Conservation (phyloP, 1,140 invertebrate genomes). For the Drosophila simulans region DNA sequence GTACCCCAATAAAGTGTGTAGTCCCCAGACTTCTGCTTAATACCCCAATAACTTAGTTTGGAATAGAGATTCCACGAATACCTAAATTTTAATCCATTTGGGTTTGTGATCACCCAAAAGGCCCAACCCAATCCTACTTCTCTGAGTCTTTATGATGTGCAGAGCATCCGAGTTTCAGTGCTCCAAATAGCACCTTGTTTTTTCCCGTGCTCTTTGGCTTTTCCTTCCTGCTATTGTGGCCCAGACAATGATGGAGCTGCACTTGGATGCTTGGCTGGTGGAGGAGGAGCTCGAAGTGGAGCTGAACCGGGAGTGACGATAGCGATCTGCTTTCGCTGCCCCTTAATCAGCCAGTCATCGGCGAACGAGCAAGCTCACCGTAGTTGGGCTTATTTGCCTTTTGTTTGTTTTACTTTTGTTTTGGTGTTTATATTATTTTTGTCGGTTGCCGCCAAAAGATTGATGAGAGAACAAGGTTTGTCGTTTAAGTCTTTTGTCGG, state of each 20-base stretch:
- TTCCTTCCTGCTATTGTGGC: slow-evolving; percentile 70
- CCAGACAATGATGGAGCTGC: slow-evolving; percentile 52
- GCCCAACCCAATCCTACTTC: neutral
- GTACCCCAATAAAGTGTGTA: neutral
- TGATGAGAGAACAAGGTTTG: slow-evolving; percentile 64
- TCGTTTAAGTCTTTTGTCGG: slow-evolving; percentile 52
- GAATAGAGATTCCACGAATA: slow-evolving; percentile 1
- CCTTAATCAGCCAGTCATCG: slow-evolving; percentile 41
- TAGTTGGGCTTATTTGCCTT: slow-evolving; percentile 26
- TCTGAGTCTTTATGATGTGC: neutral
- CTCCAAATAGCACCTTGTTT: slow-evolving; percentile 9
- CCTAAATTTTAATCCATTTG: slow-evolving; percentile 2
- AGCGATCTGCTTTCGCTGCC: slow-evolving; percentile 53
- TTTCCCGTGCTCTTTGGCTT: slow-evolving; percentile 25
- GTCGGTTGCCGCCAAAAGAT: slow-evolving; percentile 38
- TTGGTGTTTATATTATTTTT: slow-evolving; percentile 18
- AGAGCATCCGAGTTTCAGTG: slow-evolving; percentile 25
- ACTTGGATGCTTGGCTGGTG: slow-evolving; percentile 50
- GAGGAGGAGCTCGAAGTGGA: slow-evolving; percentile 23
- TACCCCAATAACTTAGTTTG: neutral
- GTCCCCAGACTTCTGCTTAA: neutral
- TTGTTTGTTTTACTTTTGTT: slow-evolving; percentile 36
- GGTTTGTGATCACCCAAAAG: neutral
- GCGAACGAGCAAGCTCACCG: slow-evolving; percentile 38
- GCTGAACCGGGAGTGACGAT: slow-evolving; percentile 15